These are phyloP conservation scores for Drosophila ezoana DNA, from an alignment of 2,888 invertebrate genomes.

Conservation along the genomic window DNA sequence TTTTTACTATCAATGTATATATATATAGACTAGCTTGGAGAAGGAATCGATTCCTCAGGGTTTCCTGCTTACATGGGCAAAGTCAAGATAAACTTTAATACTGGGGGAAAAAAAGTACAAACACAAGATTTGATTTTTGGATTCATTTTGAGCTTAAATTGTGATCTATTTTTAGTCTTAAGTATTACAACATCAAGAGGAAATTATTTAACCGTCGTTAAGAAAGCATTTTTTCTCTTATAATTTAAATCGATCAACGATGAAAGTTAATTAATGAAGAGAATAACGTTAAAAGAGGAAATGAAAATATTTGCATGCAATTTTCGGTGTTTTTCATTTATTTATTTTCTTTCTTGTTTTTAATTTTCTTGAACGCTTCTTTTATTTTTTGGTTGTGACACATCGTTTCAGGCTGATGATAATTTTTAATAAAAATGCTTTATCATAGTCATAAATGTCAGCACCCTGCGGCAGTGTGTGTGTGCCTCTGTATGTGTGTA, in stretches of 20 bases:
- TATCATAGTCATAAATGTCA: slow-evolving; percentile 65
- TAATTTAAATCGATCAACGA: background rate
- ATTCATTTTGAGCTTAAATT: no score
- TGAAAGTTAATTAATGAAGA: slow-evolving; percentile 13
- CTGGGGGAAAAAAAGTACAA: no score
- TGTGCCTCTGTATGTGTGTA: slow-evolving; percentile 14
- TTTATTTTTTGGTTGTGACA: slow-evolving; percentile 17
- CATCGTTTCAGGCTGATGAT: slow-evolving; percentile 24
- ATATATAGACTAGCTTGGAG: no score
- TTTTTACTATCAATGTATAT: no score
- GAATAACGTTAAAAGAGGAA: background rate
- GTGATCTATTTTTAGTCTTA: background rate
- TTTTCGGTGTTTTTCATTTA: slow-evolving; percentile 1
- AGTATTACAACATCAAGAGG: no score
- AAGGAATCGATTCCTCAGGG: no score
- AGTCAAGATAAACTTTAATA: no score
- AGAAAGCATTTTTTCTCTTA: no score
- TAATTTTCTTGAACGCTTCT: background rate
- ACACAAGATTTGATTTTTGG: no score
- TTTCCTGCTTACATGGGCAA: no score
- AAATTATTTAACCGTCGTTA: no score
- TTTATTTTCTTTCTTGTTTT: background rate
- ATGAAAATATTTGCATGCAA: slow-evolving; percentile 11
- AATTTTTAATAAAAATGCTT: slow-evolving; percentile 41
- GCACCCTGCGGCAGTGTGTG: slow-evolving; percentile 26